phyloP scores from a whole-genome alignment of 2,797 vertebrate species.

The Molossus molossus region DNA sequence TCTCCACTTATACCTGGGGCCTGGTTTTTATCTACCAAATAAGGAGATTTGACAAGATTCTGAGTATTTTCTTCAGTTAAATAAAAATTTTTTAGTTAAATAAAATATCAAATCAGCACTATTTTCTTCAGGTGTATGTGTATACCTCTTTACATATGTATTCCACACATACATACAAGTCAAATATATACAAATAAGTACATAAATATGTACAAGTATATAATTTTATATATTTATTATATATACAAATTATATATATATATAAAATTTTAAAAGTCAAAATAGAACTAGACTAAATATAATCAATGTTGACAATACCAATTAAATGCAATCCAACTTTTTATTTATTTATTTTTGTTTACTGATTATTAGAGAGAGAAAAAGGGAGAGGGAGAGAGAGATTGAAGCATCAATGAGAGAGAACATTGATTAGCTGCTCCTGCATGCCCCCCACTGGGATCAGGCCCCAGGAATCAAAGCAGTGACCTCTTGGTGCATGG shows the following conservation, averaged over 20 bases:
- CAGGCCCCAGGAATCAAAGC: too few relatives aligned
- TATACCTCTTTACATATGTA: background rate
- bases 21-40: constrained; percentile 9
- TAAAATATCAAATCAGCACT: background rate
- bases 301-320: background rate
- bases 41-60: constrained; percentile 30
- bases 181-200: background rate
- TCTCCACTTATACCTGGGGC: background rate
- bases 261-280: constrained; percentile 39
- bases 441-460: too few relatives aligned
- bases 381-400: too few relatives aligned
- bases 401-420: too few relatives aligned
- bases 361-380: too few relatives aligned
- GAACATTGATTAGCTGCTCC: too few relatives aligned
- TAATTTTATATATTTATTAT: too few relatives aligned
- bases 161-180: background rate
- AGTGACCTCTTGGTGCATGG: too few relatives aligned
- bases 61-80: background rate
- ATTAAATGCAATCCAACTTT: background rate
- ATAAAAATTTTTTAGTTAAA: background rate
- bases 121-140: background rate
- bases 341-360: too few relatives aligned
- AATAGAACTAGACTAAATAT: background rate
- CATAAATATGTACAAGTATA: background rate
- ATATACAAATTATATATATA: too few relatives aligned